Evolutionary conservation across 2,113 vertebrate species (phyloP).

Genomic region (Oryzias celebensis): DNA sequence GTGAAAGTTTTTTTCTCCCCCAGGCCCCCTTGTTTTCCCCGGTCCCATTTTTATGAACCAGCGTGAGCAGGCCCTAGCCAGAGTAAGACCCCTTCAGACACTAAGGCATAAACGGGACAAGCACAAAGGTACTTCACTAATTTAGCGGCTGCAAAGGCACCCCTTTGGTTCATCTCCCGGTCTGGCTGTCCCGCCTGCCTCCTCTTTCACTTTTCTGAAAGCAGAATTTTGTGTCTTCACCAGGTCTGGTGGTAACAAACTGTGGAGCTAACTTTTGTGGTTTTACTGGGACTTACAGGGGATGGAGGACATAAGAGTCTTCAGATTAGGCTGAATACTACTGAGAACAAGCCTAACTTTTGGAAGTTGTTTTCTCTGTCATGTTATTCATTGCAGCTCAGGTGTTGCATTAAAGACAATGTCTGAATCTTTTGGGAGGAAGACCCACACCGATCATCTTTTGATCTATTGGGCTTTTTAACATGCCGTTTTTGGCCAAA

Average conservation of each 20-base stretch:
- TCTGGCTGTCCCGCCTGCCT: constrained; percentile 77
- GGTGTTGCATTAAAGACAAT: no score
- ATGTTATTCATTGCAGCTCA: no score
- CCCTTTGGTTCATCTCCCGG: constrained; percentile 64
- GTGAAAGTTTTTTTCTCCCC: constrained; percentile 98
- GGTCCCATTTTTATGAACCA: constrained; percentile 99
- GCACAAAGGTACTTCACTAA: constrained; percentile 98
- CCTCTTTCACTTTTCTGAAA: constrained; percentile 69
- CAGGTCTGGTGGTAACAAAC: constrained; percentile 39
- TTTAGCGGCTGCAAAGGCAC: constrained; percentile 79
- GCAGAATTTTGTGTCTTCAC: constrained; percentile 45
- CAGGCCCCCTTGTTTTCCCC: constrained; percentile 98
- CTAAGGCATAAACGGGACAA: constrained; percentile 99
- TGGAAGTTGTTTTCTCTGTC: no score
- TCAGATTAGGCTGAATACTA: constrained; percentile 9
- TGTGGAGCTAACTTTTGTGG: constrained; percentile 11
- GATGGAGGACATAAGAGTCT: constrained; percentile 16
- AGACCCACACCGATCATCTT: no score
- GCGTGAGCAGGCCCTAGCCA: constrained; percentile 99
- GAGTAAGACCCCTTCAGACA: constrained; percentile 98
- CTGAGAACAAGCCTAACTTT: neutral
- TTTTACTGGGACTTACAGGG: constrained; percentile 19
- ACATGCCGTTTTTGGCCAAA: no score
- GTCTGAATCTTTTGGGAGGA: no score
- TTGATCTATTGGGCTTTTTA: no score